Evolutionary conservation across 2,888 invertebrate species (phyloP).

Genomic region (Pyrrhopygopsis socrates): DNA sequence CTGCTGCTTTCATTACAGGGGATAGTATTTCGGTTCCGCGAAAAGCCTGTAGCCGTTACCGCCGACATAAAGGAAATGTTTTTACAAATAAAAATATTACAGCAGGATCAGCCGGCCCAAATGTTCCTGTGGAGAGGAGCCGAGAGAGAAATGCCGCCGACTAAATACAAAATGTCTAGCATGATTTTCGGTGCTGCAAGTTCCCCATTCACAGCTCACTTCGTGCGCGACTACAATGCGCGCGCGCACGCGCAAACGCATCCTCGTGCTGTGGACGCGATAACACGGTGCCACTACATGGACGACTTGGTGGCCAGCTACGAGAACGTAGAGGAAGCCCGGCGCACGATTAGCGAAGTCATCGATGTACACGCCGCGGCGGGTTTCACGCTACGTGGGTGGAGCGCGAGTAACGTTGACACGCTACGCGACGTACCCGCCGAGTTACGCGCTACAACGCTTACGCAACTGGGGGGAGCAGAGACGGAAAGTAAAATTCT

Average conservation of each 20-base stretch:
- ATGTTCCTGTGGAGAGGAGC: constrained; percentile 7
- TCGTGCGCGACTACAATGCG: constrained; percentile 15
- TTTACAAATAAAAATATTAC: background rate
- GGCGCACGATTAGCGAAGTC: constrained; percentile 51
- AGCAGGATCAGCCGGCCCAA: background rate
- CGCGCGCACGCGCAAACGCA: constrained; percentile 1
- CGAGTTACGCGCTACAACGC: background rate
- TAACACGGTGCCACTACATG: constrained; percentile 51
- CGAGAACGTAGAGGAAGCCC: constrained; percentile 71
- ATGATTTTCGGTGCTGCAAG: constrained; percentile 21
- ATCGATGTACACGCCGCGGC: constrained; percentile 60
- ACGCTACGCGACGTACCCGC: background rate
- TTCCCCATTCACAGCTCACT: constrained; percentile 21
- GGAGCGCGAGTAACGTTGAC: background rate
- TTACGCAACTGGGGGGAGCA: background rate
- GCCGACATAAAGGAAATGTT: constrained; percentile 62
- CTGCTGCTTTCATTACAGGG: constrained; percentile 63
- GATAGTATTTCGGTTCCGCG: constrained; percentile 73
- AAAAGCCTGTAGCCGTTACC: constrained; percentile 59
- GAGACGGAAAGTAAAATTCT: background rate
- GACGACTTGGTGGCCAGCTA: constrained; percentile 85
- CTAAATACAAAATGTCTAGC: background rate
- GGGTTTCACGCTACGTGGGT: constrained; percentile 39
- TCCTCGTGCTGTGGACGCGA: constrained; percentile 12
- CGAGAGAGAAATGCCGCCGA: background rate